These are phyloP conservation scores for Branchipolynoe longqiensis DNA, from an alignment of 2,888 invertebrate genomes.

Conservation along the genomic window DNA sequence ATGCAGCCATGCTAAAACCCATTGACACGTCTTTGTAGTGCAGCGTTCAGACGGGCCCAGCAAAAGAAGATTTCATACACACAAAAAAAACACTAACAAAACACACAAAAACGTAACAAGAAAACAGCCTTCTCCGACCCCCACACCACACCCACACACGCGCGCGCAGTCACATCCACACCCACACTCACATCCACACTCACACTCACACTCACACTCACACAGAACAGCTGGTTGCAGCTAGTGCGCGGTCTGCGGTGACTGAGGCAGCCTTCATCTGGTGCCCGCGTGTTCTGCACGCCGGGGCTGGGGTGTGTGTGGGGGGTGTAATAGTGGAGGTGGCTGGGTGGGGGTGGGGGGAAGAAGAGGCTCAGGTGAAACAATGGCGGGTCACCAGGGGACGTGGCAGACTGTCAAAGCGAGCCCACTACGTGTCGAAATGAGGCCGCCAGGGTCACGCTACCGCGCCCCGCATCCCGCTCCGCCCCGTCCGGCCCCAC, in stretches of 20 bases:
- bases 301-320: not conserved
- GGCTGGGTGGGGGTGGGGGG: too few species aligned
- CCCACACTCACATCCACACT: not conserved
- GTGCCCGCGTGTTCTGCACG: not conserved
- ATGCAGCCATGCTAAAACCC: too few species aligned
- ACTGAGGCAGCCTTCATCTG: not conserved
- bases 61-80: too few species aligned
- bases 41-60: not conserved
- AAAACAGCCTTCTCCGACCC: not conserved
- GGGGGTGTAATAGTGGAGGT: too few species aligned
- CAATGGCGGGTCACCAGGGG: not conserved
- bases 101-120: too few species aligned
- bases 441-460: not conserved
- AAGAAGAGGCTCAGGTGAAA: constrained; percentile 9
- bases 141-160: not conserved
- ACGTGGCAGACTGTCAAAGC: not conserved
- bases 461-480: not conserved
- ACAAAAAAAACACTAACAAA: too few species aligned
- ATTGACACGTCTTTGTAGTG: too few species aligned
- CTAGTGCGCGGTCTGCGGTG: not conserved
- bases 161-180: not conserved
- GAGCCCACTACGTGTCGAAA: not conserved
- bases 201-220: not conserved
- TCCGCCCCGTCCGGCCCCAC: not conserved
- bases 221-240: too few species aligned